phyloP scores from a whole-genome alignment of 2,113 vertebrate genomes.

The Cyanistes caeruleus region DNA sequence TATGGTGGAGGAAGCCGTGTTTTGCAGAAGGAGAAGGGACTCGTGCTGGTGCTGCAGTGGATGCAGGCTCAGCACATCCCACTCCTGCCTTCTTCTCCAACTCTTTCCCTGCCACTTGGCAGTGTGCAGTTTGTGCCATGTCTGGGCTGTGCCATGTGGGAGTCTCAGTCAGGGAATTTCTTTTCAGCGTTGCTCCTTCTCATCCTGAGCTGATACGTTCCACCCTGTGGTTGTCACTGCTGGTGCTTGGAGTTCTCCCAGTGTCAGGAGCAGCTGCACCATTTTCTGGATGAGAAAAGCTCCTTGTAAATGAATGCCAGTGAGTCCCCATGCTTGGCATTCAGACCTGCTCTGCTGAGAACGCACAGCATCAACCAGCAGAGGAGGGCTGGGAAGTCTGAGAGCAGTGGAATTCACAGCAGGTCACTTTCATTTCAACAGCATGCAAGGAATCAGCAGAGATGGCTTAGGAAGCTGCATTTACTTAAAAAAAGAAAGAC shows the following conservation, averaged over 20 bases:
- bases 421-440: neutral
- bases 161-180: neutral
- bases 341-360: neutral
- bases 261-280: neutral
- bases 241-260: neutral
- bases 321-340: neutral
- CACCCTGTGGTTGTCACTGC: neutral
- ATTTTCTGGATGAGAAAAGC: slow-evolving; percentile 39
- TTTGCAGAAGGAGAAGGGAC: neutral
- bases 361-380: neutral
- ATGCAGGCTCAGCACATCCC: neutral
- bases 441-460: neutral
- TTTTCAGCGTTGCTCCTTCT: neutral
- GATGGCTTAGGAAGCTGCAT: neutral
- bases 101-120: neutral
- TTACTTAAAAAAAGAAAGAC: neutral
- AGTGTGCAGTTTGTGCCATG: neutral
- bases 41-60: neutral
- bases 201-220: neutral
- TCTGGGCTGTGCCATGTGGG: accelerated
- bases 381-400: neutral
- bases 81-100: neutral
- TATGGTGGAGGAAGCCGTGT: neutral
- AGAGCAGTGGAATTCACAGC: neutral
- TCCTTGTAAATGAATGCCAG: neutral